Evolutionary conservation across 37 sponge, comb jelly and placozoan genomes (phyloP).

Genomic region (Halisarca cf. caerulea): DNA sequence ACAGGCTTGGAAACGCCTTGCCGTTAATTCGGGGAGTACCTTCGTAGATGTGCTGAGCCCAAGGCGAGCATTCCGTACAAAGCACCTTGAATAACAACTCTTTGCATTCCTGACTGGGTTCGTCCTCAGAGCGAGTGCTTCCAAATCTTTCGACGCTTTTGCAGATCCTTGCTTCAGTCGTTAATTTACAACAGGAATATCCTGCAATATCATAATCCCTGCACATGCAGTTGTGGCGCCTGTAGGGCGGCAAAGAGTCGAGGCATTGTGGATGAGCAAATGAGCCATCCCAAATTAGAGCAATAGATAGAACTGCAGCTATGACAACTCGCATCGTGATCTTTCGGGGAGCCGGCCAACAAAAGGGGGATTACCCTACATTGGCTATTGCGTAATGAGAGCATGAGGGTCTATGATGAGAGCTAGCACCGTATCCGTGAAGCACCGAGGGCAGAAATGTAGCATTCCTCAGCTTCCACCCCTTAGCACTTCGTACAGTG

Average conservation of each 20-base stretch:
- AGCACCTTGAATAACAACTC: constrained; percentile 42
- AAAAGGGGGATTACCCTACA: no score
- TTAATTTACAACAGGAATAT: constrained; percentile 48
- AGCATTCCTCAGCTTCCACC: no score
- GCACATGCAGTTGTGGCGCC: constrained; percentile 22
- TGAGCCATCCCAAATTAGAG: no score
- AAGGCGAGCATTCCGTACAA: constrained; percentile 72
- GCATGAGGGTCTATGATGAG: no score
- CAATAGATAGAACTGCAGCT: no score
- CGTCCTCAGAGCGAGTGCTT: not conserved
- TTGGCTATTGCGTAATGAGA: no score
- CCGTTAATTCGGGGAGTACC: constrained; percentile 19
- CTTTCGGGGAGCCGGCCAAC: no score
- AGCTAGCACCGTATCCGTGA: no score
- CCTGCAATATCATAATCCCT: constrained; percentile 47
- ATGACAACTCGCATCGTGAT: no score
- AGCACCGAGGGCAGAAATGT: no score
- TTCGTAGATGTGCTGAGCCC: constrained; percentile 72
- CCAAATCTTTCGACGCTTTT: not conserved
- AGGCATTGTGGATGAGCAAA: constrained; percentile 81
- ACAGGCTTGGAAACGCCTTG: constrained; percentile 51
- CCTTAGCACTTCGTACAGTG: no score
- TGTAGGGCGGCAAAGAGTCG: constrained; percentile 70
- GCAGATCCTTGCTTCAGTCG: constrained; percentile 15
- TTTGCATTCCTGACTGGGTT: constrained; percentile 34